These are phyloP conservation scores for Olivierus martensii DNA, from an alignment of 1,140 invertebrate genomes.

Conservation along the genomic window DNA sequence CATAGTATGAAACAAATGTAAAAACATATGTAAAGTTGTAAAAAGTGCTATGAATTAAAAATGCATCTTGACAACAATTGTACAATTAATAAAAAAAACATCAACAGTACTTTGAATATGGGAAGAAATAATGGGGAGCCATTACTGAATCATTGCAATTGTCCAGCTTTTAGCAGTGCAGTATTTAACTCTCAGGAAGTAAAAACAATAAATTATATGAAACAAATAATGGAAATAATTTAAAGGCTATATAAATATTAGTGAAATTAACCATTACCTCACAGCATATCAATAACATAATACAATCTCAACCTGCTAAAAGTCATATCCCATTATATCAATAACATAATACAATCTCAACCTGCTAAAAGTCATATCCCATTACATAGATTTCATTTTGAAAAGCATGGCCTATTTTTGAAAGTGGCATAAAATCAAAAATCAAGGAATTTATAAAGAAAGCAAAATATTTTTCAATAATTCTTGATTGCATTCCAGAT, in stretches of 20 bases:
- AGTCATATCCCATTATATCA: not conserved
- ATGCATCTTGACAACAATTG: not conserved
- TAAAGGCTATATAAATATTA: not conserved
- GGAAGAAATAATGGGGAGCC: not conserved
- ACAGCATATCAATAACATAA: slow-evolving; percentile 4
- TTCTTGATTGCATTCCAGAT: not conserved
- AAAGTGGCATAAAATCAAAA: not conserved
- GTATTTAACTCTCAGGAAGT: not conserved
- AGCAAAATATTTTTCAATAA: not conserved
- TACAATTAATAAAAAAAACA: not conserved
- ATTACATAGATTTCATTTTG: not conserved
- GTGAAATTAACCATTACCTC: not conserved
- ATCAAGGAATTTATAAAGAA: not conserved
- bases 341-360: not conserved
- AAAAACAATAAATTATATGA: not conserved
- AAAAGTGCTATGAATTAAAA: not conserved
- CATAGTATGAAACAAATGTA: not conserved
- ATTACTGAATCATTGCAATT: slow-evolving; percentile 1
- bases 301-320: not conserved
- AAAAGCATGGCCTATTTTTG: too few species aligned
- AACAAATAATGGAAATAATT: slow-evolving; percentile 3
- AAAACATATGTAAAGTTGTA: not conserved
- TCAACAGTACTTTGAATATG: not conserved
- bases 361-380: not conserved
- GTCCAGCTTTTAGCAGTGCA: not conserved